phyloP scores from a whole-genome alignment of 2,888 invertebrate species.

The Agrilus cyanescens region DNA sequence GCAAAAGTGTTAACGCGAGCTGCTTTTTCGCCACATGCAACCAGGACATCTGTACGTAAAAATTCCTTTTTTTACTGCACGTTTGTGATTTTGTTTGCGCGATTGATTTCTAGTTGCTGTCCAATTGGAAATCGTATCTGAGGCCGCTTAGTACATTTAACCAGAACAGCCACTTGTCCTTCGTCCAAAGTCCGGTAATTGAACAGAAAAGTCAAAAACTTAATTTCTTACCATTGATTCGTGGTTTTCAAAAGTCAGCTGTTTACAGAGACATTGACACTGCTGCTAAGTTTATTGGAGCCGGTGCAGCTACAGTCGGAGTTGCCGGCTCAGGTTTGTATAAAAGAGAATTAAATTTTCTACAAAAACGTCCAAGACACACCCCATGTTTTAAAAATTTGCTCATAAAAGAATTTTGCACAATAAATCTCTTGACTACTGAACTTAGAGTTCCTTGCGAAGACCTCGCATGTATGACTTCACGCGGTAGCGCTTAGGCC shows the following conservation, averaged over 20 bases:
- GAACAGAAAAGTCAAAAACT: conserved; percentile 47
- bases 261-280: conserved; percentile 96
- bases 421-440: no score
- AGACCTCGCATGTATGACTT: no score
- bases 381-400: no score
- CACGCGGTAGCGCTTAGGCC: no score
- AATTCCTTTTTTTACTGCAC: no score
- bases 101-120: conserved; percentile 53
- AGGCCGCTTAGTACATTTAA: conserved; percentile 65
- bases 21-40: no score
- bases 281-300: conserved; percentile 99
- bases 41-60: no score
- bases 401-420: no score
- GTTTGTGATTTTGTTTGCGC: neutral
- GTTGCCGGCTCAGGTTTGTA: conserved; percentile 89
- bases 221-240: conserved; percentile 52
- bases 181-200: conserved; percentile 33
- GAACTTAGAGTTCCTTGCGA: no score
- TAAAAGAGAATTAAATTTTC: neutral
- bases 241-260: conserved; percentile 80
- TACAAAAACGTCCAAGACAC: no score
- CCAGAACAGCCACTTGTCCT: conserved; percentile 52
- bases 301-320: conserved; percentile 99
- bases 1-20: no score
- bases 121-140: conserved; percentile 56